Percentiles rank a stretch among this genome's conserved stretches.
phyloP scores from a whole-genome alignment of 2,888 invertebrate species.

The Thymelicus sylvestris region DNA sequence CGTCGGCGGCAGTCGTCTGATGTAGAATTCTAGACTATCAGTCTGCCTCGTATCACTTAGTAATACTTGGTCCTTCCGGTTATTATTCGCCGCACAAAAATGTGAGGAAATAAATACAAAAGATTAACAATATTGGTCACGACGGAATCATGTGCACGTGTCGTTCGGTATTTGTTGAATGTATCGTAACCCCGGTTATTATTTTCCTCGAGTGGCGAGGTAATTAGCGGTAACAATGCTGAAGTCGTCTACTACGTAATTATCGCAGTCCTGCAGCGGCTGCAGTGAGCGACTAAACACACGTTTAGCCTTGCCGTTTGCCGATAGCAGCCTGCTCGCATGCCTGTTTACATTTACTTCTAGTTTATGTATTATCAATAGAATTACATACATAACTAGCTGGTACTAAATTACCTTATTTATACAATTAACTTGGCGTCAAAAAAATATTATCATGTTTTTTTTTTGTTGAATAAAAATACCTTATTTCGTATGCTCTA shows the following conservation, averaged over 20 bases:
- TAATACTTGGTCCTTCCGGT: conserved; percentile 24
- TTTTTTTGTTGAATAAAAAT: background rate
- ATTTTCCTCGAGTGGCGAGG: conserved; percentile 48
- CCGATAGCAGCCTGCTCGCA: conserved; percentile 14
- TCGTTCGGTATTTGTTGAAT: conserved; percentile 39
- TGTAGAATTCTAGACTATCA: conserved; percentile 14
- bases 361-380: conserved; percentile 20
- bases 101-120: conserved; percentile 15
- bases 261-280: conserved; percentile 64
- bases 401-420: background rate
- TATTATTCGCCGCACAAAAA: conserved; percentile 29
- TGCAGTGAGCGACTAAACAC: conserved; percentile 55
- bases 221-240: conserved; percentile 53
- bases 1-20: background rate
- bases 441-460: background rate
- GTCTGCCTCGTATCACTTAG: conserved; percentile 19
- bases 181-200: conserved; percentile 40
- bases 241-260: conserved; percentile 63
- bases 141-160: conserved; percentile 17
- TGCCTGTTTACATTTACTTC: conserved; percentile 38
- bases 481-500: background rate
- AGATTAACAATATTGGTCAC: conserved; percentile 18
- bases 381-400: conserved; percentile 7
- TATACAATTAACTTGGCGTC: background rate
- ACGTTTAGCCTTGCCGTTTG: conserved; percentile 65